Base-by-base conservation (phyloP, 1,140 invertebrate species). In the Chymomyza costata region DNA sequence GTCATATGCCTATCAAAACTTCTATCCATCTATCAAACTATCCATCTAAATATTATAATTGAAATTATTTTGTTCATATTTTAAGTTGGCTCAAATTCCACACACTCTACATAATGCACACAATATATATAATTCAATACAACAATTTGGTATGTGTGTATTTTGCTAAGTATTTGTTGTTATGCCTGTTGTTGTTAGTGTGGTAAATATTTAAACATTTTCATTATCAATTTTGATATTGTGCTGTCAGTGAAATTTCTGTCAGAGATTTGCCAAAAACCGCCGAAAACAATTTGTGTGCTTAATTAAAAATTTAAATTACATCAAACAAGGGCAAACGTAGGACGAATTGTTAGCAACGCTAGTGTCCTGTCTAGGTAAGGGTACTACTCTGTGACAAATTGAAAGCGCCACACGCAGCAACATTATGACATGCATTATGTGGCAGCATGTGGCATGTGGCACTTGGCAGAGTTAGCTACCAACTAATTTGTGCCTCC, bases 291-390 rank as follows among this genome's bases (percentile, higher is more conserved):
- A 76, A 76, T 76, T 76, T 76, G 71, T 71, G 73, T 71, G 73
- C 73, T 69, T 76, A 78, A 76, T 76, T 76, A 76, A 76, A 76
- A 76, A 76, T 76, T 76, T 76, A 76, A 76, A 76, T 76, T 76
- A 76, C 71, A 76, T 78, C 73, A 76, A 76, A 76, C 63, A 66
- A 21, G 6, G 30, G 48, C 19, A 32, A n/a, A 1, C 10, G n/a
- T 3, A 0, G 1, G 10, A 6, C 14, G 5, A n/a, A n/a, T n/a
- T n/a, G n/a, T n/a, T n/a, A n/a, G n/a, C n/a, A n/a, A n/a, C n/a
- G n/a, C n/a, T n/a, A n/a, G n/a, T n/a, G n/a, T n/a, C n/a, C n/a
- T n/a, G n/a, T n/a, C n/a, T n/a, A n/a, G n/a, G n/a, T n/a, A n/a
- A n/a, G n/a, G n/a, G n/a, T n/a, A n/a, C n/a, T n/a, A n/a, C n/a